phyloP scores from a whole-genome alignment of 2,797 vertebrate species.

The Ambastaia sidthimunki region DNA sequence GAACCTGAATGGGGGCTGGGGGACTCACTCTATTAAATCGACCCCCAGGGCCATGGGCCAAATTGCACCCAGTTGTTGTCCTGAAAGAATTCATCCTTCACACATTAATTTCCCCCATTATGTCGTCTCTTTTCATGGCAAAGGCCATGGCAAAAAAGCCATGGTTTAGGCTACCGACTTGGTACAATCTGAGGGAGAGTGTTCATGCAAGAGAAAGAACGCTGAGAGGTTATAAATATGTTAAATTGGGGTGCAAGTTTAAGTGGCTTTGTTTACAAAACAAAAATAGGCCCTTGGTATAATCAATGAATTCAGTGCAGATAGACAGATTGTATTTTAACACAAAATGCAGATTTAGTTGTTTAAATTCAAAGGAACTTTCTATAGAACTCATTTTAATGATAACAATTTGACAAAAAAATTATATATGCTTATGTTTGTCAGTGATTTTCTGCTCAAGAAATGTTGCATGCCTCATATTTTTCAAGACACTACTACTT shows the following conservation, averaged over 20 bases:
- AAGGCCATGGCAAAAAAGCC: slow-evolving; percentile 83
- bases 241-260: slow-evolving; percentile 88
- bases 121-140: slow-evolving; percentile 90
- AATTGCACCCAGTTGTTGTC: slow-evolving; percentile 88
- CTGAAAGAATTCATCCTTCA: slow-evolving; percentile 93
- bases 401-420: background rate
- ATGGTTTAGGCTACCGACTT: slow-evolving; percentile 84
- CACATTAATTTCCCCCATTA: slow-evolving; percentile 98
- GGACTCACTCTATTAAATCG: slow-evolving; percentile 99
- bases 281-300: slow-evolving; percentile 83
- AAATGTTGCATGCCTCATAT: too few relatives aligned
- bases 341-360: slow-evolving; percentile 46
- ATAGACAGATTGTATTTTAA: slow-evolving; percentile 58
- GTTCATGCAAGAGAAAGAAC: slow-evolving; percentile 50
- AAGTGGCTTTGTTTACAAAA: slow-evolving; percentile 90
- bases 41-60: slow-evolving; percentile 92
- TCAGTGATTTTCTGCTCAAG: too few relatives aligned
- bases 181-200: slow-evolving; percentile 82
- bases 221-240: slow-evolving; percentile 93
- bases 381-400: slow-evolving; percentile 35
- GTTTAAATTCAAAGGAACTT: slow-evolving; percentile 44
- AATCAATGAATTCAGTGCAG: slow-evolving; percentile 86
- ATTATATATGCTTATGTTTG: too few relatives aligned
- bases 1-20: slow-evolving; percentile 95
- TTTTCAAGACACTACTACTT: too few relatives aligned